Evolutionary conservation across 1,140 invertebrate genomes (phyloP).

Genomic region (Maconellicoccus hirsutus): DNA sequence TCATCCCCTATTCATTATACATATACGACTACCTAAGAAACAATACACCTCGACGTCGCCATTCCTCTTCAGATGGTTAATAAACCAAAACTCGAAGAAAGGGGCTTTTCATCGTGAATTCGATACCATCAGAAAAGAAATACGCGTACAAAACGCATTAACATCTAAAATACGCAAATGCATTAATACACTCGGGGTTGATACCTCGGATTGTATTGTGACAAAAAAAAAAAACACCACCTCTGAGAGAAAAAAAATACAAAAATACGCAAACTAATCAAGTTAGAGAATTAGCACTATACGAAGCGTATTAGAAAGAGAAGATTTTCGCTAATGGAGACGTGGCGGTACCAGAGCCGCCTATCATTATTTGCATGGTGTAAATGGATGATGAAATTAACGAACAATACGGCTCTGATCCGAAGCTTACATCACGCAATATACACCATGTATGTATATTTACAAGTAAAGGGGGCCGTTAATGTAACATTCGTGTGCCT

Average conservation of each 20-base stretch:
- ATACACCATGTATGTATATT: constrained; percentile 11
- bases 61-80: not conserved
- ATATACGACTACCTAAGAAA: not conserved
- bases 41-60: not conserved
- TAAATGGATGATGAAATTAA: constrained; percentile 21
- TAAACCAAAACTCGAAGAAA: not conserved
- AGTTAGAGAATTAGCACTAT: constrained; percentile 2
- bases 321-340: constrained; percentile 16
- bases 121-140: not conserved
- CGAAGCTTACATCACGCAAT: constrained; percentile 16
- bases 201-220: too few relatives aligned
- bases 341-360: not conserved
- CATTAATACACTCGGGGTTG: not conserved
- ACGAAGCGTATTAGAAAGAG: not conserved
- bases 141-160: not conserved
- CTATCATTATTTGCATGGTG: constrained; percentile 15
- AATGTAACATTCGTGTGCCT: not conserved
- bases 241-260: not conserved
- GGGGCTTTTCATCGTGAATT: not conserved
- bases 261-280: constrained; percentile 2
- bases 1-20: not conserved
- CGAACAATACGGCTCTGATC: constrained; percentile 17
- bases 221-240: not conserved
- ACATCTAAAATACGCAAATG: not conserved
- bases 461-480: not conserved